Conservation (phyloP, 2,888 invertebrate genomes). For the Parnassius mnemosyne region DNA sequence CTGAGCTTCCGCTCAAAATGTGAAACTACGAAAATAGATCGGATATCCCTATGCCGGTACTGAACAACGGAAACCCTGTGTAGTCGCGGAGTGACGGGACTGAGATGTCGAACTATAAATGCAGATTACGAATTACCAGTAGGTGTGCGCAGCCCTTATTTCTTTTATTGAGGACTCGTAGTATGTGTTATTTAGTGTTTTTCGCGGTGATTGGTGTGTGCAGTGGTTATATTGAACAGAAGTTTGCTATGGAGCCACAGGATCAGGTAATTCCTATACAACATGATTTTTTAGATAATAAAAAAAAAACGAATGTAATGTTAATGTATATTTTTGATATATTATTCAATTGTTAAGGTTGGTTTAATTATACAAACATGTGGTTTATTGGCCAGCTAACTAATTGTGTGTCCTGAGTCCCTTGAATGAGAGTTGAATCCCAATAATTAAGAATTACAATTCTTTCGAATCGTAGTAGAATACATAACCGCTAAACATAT, state of each 20-base stretch:
- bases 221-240: slow-evolving; percentile 82
- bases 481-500: too few relatives aligned
- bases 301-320: neutral
- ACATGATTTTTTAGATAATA: too few relatives aligned
- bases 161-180: slow-evolving; percentile 63
- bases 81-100: slow-evolving; percentile 34
- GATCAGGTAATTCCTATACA: slow-evolving; percentile 78
- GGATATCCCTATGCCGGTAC: slow-evolving; percentile 55
- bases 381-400: too few relatives aligned
- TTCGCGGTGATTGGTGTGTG: slow-evolving; percentile 51
- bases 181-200: slow-evolving; percentile 45
- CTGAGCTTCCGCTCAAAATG: slow-evolving; percentile 61
- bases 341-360: too few relatives aligned
- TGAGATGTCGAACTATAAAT: slow-evolving; percentile 54
- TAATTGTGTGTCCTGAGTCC: too few relatives aligned
- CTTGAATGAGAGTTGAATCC: too few relatives aligned
- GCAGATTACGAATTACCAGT: slow-evolving; percentile 55
- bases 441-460: too few relatives aligned
- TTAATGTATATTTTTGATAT: neutral
- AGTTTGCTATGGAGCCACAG: slow-evolving; percentile 95
- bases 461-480: too few relatives aligned
- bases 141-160: slow-evolving; percentile 66
- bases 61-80: slow-evolving; percentile 32
- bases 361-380: too few relatives aligned
- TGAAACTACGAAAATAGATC: slow-evolving; percentile 57